Base-by-base conservation (phyloP, 2,113 vertebrate species). In the Platycercus adscitus region DNA sequence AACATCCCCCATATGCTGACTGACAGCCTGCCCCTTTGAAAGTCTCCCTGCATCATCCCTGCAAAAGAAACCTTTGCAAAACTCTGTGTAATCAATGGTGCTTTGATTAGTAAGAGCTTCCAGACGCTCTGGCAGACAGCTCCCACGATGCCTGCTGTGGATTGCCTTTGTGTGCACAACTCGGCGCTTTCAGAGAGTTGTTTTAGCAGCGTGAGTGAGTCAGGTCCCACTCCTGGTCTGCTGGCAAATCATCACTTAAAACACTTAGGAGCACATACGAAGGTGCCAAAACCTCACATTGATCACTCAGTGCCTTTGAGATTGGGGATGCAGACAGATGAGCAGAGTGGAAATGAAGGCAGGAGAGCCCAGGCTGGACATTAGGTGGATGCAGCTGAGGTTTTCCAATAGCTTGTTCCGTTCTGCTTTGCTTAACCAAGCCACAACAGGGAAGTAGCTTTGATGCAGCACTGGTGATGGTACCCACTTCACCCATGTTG, bases 11-110 rank as follows among this genome's bases (percentile, higher is more conserved):
- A 52, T 29, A 78, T 31, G 58, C 82, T 78, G 92, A 91, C 77
- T 97, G 97, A 94, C 96, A 96, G 96, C 93, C 96, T 77, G 86
- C 81, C 88, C 96, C 96, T 96, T 93, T 94, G 89, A 86, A 94
- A 68, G 61, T 20, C 89, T 95, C 84, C 72, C 93, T 75, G 58
- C 86, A 47, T 44, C 89, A 60, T 89, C 94, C 65, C 95, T 86
- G 94, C 96, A 72, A 88, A 90, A 90, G 95, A 96, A 88, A 96
- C 52, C 17, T 96, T 89, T 81, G 88, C 92, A 91, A 86, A 96
- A 91, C 77, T 87, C 26, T 9, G 31, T 86, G 92, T 89, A 90
- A 97, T 97, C 96, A 96, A 95, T 87, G 91, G 70, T 61, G 86
- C 95, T 97, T 95, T 65, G 63, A 87, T 96, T 96, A 95, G 92